phyloP scores from a whole-genome alignment of 1,140 invertebrate genomes.

The Panagrolaimus sp. region DNA sequence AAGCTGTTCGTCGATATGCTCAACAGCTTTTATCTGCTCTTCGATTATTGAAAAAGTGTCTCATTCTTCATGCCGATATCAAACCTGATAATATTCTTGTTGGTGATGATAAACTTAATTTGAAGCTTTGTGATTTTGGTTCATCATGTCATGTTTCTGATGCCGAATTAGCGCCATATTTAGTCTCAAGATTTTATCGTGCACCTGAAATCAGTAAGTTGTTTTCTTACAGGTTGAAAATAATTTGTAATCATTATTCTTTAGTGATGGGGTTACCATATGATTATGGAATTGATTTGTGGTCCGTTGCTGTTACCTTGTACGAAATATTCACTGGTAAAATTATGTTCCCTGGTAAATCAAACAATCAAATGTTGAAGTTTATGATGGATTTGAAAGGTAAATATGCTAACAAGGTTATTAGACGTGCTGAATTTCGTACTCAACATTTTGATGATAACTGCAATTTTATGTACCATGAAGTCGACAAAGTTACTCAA shows the following conservation, averaged over 20 bases:
- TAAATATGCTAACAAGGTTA: conserved; percentile 92
- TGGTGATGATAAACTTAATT: conserved; percentile 87
- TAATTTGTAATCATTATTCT: conserved; percentile 58
- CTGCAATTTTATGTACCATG: conserved; percentile 93
- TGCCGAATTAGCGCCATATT: conserved; percentile 93
- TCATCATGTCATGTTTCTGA: conserved; percentile 86
- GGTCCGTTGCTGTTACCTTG: conserved; percentile 95
- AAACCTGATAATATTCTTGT: conserved; percentile 99
- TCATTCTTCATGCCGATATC: conserved; percentile 96
- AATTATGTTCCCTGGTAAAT: conserved; percentile 95
- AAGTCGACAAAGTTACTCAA: conserved; percentile 95
- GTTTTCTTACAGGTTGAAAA: conserved; percentile 18
- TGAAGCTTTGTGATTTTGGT: conserved; percentile 99
- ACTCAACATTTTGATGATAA: conserved; percentile 93
- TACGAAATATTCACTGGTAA: conserved; percentile 98
- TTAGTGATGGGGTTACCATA: conserved; percentile 84
- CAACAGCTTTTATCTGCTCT: conserved; percentile 90
- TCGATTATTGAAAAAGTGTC: conserved; percentile 87
- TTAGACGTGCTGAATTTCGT: conserved; percentile 85
- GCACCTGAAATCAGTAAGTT: conserved; percentile 93
- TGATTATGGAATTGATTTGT: conserved; percentile 95
- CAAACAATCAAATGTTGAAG: conserved; percentile 99
- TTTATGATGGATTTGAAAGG: conserved; percentile 98
- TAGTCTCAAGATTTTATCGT: conserved; percentile 96
- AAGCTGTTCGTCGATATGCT: conserved; percentile 92